A percentile compares a stretch with the other conserved stretches of the same genome.
phyloP scores from a whole-genome alignment of 2,113 vertebrate species.

The Polypterus senegalus region DNA sequence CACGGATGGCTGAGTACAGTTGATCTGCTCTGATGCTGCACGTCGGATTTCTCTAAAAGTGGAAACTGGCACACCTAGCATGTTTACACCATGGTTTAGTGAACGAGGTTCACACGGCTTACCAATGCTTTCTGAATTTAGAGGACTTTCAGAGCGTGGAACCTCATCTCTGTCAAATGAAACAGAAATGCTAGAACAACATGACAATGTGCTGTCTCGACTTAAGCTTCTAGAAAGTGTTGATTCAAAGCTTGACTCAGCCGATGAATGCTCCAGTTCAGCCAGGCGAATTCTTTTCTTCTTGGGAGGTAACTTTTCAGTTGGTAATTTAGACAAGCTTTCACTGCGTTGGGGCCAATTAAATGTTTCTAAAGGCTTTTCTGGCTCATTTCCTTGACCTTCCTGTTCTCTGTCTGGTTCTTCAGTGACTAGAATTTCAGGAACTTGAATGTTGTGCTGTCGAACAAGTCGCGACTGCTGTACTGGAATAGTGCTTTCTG shows the following conservation, averaged over 20 bases:
- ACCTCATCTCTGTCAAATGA: constrained; percentile 85
- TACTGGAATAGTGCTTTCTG: constrained; percentile 40
- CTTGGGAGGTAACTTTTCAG: constrained; percentile 92
- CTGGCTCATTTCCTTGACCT: constrained; percentile 54
- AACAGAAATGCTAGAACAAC: constrained; percentile 79
- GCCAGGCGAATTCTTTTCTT: constrained; percentile 93
- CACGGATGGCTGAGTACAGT: constrained; percentile 65
- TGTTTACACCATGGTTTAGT: constrained; percentile 58
- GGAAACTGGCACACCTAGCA: constrained; percentile 62
- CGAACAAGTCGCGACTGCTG: constrained; percentile 77
- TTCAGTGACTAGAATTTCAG: constrained; percentile 93
- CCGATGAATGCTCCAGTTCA: constrained; percentile 87
- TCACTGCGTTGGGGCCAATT: constrained; percentile 94
- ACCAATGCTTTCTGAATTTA: constrained; percentile 49
- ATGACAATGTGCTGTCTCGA: constrained; percentile 85
- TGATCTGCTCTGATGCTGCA: constrained; percentile 83
- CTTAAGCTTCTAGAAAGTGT: constrained; percentile 83
- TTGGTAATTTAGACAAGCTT: constrained; percentile 82
- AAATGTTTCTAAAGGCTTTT: constrained; percentile 73
- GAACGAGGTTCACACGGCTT: constrained; percentile 64
- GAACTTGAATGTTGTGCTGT: constrained; percentile 93
- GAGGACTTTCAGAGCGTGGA: constrained; percentile 60
- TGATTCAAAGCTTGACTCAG: constrained; percentile 84
- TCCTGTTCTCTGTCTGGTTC: constrained; percentile 84
- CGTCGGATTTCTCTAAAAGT: constrained; percentile 72